Evolutionary conservation across 1,140 invertebrate species (phyloP).

Genomic region (Ceratina japonica): DNA sequence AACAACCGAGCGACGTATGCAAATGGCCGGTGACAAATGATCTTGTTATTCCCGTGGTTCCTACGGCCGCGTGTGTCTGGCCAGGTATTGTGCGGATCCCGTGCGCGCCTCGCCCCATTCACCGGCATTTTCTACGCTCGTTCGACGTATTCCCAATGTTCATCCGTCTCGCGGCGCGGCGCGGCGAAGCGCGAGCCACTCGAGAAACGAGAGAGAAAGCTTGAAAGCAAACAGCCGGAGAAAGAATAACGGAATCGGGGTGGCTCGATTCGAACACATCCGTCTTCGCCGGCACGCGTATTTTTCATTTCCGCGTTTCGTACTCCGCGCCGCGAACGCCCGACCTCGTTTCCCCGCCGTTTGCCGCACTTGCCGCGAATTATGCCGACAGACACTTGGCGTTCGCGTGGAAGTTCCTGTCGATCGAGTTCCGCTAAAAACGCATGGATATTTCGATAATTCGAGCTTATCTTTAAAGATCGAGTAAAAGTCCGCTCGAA

Average conservation of each 20-base stretch:
- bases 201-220: too few species aligned
- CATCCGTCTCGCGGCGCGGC: conserved; percentile 23
- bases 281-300: conserved; percentile 33
- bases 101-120: conserved; percentile 40
- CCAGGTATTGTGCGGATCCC: conserved; percentile 55
- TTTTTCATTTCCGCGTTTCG: conserved; percentile 31
- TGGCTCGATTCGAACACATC: conserved; percentile 33
- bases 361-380: neutral
- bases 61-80: conserved; percentile 35
- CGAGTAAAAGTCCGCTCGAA: too few species aligned
- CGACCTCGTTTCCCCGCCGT: neutral
- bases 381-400: neutral
- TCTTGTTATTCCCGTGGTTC: conserved; percentile 73
- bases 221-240: conserved; percentile 10
- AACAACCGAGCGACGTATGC: conserved; percentile 72
- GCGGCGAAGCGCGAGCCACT: conserved; percentile 35
- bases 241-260: conserved; percentile 41
- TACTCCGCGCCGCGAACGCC: neutral
- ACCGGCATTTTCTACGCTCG: conserved; percentile 47
- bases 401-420: too few species aligned
- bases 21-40: conserved; percentile 78
- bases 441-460: too few species aligned
- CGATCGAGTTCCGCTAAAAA: too few species aligned
- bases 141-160: conserved; percentile 51
- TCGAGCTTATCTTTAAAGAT: too few species aligned